Evolutionary conservation across 2,797 vertebrate genomes (phyloP), one percentile per base, ranked within the genome.

Genomic region (Mastacembelus armatus): DNA sequence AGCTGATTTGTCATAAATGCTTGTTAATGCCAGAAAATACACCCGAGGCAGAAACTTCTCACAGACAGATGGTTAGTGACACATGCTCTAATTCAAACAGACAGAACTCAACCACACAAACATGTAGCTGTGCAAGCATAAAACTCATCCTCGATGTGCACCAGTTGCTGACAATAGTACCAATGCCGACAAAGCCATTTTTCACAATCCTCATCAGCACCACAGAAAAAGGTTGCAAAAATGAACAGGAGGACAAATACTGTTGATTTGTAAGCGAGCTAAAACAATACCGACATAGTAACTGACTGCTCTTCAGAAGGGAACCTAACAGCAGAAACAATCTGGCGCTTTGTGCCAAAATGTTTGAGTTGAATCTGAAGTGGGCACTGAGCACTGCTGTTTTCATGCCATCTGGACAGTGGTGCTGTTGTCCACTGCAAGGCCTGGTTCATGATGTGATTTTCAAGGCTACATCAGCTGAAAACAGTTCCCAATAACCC

Each of bases 351-450:
- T 82, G 79, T 88, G 84, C 49, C 77, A 77, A 64, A 74, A 56
- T 66, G 42, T 39, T 66, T 2, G 35, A 85, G 83, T 63, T 74
- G 80, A 78, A 83, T 85, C 72, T 80, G 61, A 71, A 87, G 83
- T 79, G 71, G 85, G 79, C 51, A 54, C 57, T 42, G 61, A 70
- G 73, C 47, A 15, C 44, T 57, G 71, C 55, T 71, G 78, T 66
- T 73, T 74, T 47, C 38, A 54, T 70, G 72, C 54, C 77, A 80
- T 75, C 51, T 82, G 78, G 73, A 88, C 81, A 80, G 77, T 68
- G 56, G 64, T 54, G 40, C 49, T 68, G 78, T 79, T 87, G 84
- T 88, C 63, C 70, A 66, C 55, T 4, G 47, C 4, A 7, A 60
- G 27, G 9, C 42, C 21, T 39, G 32, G 9, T 61, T 65, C 49